phyloP scores from a whole-genome alignment of 2,797 vertebrate genomes.

The Pseudocheirus occidentalis region DNA sequence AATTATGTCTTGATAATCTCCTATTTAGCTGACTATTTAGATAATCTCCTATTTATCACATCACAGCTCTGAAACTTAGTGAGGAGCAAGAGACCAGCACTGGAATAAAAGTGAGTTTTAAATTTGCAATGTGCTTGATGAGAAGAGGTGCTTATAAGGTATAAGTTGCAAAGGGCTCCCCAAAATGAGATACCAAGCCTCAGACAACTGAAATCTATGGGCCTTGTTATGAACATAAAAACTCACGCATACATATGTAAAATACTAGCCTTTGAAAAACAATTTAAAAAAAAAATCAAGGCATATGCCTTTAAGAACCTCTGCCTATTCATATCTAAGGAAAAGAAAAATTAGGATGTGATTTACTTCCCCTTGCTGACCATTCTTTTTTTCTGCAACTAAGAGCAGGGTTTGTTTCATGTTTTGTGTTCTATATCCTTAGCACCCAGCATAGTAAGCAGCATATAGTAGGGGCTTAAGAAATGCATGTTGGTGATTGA shows the following conservation, averaged over 20 bases:
- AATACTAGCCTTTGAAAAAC: neutral
- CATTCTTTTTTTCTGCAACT: neutral
- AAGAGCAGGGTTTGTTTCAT: neutral
- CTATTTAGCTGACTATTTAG: neutral
- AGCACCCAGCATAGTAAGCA: neutral
- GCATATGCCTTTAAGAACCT: neutral
- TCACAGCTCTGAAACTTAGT: neutral
- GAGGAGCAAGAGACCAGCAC: neutral
- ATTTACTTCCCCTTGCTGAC: neutral
- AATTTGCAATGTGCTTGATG: neutral
- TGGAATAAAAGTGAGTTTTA: rapidly evolving
- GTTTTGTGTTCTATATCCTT: neutral
- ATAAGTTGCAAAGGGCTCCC: neutral
- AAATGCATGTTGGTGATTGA: neutral
- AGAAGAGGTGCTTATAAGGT: neutral
- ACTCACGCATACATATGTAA: neutral
- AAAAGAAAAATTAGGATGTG: neutral
- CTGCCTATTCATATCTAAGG: neutral
- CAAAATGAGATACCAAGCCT: rapidly evolving
- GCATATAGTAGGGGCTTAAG: neutral
- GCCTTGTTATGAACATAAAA: neutral
- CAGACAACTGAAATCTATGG: neutral
- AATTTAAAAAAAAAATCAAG: neutral
- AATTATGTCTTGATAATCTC: neutral
- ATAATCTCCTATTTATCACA: neutral